These are phyloP conservation scores for Scaptomyza cyrtandrae DNA, from an alignment of 2,888 invertebrate species.

Conservation along the genomic window DNA sequence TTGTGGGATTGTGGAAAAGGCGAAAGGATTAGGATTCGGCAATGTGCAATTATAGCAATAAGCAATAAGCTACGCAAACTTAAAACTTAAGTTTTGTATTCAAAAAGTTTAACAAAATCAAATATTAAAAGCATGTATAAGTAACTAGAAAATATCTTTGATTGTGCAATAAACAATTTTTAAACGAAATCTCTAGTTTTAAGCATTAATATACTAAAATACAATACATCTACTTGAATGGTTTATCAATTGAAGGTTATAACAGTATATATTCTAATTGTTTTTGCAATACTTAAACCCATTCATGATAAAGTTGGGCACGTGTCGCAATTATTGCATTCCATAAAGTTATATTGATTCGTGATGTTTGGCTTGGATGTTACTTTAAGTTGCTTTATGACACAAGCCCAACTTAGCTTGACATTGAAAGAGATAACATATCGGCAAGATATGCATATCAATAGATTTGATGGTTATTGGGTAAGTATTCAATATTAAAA, in stretches of 20 bases:
- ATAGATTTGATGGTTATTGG: conserved; percentile 1
- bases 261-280: too few relatives aligned
- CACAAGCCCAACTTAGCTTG: too few relatives aligned
- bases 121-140: background rate
- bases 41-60: conserved; percentile 12
- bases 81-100: background rate
- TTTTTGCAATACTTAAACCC: background rate
- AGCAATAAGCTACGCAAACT: conserved; percentile 4
- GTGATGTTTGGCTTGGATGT: too few relatives aligned
- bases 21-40: background rate
- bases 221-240: too few relatives aligned
- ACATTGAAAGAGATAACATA: background rate
- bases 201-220: background rate
- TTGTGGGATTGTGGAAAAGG: background rate
- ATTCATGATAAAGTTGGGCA: background rate
- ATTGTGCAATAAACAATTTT: background rate
- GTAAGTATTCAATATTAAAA: conserved; percentile 3
- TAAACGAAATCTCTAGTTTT: background rate
- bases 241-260: background rate
- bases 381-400: too few relatives aligned
- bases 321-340: too few relatives aligned
- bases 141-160: background rate
- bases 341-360: too few relatives aligned
- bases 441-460: too few relatives aligned
- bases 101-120: background rate